A percentile compares a stretch with the other conserved stretches of the same genome.
Evolutionary conservation across 2,797 vertebrate genomes (phyloP).

Genomic region (Lacerta viridis): DNA sequence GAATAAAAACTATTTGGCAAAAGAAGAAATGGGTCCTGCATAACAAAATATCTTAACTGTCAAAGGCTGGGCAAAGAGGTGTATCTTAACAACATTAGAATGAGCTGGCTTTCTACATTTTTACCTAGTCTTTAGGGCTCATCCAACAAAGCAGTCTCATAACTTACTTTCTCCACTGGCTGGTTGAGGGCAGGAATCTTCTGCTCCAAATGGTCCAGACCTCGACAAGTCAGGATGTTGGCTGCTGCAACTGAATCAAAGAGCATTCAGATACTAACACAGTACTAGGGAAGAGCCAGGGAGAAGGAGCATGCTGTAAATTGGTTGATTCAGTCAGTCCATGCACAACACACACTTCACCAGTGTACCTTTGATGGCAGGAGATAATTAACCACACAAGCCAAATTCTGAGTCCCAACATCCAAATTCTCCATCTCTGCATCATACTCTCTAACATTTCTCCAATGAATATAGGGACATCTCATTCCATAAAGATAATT

Average conservation of each 20-base stretch:
- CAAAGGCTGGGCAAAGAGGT: too few relatives aligned
- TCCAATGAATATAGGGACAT: too few relatives aligned
- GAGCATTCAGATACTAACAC: neutral
- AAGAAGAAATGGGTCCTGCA: too few relatives aligned
- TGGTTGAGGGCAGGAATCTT: constrained; percentile 85
- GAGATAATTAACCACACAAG: too few relatives aligned
- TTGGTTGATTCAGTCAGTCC: neutral
- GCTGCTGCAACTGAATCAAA: constrained; percentile 78
- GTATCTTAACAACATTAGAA: neutral
- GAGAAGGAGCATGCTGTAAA: neutral
- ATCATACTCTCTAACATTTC: too few relatives aligned
- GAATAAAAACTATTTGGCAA: too few relatives aligned
- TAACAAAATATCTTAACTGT: too few relatives aligned
- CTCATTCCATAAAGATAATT: too few relatives aligned
- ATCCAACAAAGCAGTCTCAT: neutral
- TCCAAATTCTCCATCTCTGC: too few relatives aligned
- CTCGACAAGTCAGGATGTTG: constrained; percentile 83
- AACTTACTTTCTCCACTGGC: constrained; percentile 81
- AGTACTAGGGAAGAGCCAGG: neutral
- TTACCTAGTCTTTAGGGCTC: neutral
- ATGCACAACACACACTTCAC: too few relatives aligned
- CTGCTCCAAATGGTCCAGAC: constrained; percentile 84
- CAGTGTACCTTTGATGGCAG: too few relatives aligned
- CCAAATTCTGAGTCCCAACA: too few relatives aligned
- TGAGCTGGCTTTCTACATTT: neutral